A percentile compares a stretch with the other conserved stretches of the same genome.
Evolutionary conservation across 2,888 invertebrate species (phyloP).

Genomic region (Aleiodes leptofemur): DNA sequence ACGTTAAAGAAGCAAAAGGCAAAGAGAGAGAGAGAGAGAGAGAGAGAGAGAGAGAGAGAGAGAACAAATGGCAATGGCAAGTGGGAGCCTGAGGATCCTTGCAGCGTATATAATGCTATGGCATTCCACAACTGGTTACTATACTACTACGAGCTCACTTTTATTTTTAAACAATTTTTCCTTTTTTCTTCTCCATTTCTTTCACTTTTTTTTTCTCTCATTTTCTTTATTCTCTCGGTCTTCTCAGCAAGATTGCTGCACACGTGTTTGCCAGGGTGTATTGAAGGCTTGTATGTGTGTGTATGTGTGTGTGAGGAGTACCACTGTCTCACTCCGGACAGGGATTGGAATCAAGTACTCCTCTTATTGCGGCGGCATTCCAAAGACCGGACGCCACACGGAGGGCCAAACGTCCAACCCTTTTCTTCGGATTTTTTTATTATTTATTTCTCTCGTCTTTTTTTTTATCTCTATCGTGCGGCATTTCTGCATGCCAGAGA

Average conservation of each 20-base stretch:
- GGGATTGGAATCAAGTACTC: constrained; percentile 53
- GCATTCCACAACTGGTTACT: constrained; percentile 62
- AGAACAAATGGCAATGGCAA: constrained; percentile 32
- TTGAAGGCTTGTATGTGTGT: background rate
- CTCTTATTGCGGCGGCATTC: constrained; percentile 66
- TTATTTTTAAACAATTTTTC: constrained; percentile 32
- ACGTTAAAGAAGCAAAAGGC: constrained; percentile 12
- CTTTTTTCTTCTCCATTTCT: constrained; percentile 21
- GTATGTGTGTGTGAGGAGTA: background rate
- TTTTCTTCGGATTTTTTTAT: constrained; percentile 37
- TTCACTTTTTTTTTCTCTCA: constrained; percentile 18
- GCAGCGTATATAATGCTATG: constrained; percentile 40
- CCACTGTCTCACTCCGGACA: constrained; percentile 50
- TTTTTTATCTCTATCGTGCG: background rate
- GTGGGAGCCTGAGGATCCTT: constrained; percentile 3
- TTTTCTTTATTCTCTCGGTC: constrained; percentile 30
- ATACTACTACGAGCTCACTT: constrained; percentile 44
- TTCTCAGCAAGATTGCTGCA: constrained; percentile 13
- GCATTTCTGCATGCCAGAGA: constrained; percentile 1
- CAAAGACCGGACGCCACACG: constrained; percentile 62
- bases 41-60: background rate
- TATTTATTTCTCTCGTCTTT: constrained; percentile 1
- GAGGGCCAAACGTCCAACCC: constrained; percentile 35
- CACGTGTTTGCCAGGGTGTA: background rate
- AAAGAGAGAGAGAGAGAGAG: background rate